Conservation (phyloP, 2,888 invertebrate species). For the Trichogramma evanescens region DNA sequence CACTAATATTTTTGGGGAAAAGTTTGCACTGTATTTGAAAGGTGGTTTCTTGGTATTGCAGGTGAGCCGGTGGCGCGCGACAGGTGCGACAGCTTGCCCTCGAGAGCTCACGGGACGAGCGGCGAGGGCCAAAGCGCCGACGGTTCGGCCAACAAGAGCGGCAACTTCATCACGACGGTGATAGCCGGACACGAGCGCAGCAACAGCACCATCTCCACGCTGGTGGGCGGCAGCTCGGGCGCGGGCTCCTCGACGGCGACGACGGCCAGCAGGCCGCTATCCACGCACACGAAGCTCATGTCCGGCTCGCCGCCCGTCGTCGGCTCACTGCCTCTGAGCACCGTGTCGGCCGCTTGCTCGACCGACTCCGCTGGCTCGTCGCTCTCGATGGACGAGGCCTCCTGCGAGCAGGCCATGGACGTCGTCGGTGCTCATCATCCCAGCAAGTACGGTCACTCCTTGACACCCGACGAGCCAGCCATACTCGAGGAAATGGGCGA, state of each 20-base stretch:
- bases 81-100: slow-evolving; percentile 77
- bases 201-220: neutral
- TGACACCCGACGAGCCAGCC: slow-evolving; percentile 57
- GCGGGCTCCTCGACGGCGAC: slow-evolving; percentile 41
- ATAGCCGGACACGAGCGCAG: neutral
- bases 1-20: too few species aligned
- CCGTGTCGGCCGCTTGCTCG: slow-evolving; percentile 55
- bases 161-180: neutral
- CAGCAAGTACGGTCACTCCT: slow-evolving; percentile 50
- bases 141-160: neutral
- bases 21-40: too few species aligned
- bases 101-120: slow-evolving; percentile 61
- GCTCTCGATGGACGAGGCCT: slow-evolving; percentile 60
- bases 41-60: slow-evolving; percentile 8
- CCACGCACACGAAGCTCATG: slow-evolving; percentile 46
- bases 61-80: slow-evolving; percentile 43
- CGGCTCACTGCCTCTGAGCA: slow-evolving; percentile 55
- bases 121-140: slow-evolving; percentile 49
- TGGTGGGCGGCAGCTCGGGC: slow-evolving; percentile 36
- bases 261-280: slow-evolving; percentile 39
- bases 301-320: slow-evolving; percentile 53
- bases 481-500: slow-evolving; percentile 61
- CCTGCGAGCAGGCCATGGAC: slow-evolving; percentile 43
- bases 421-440: slow-evolving; percentile 25
- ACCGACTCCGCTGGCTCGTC: slow-evolving; percentile 66